Conservation (phyloP, 2,888 invertebrate genomes). For the Parnassius apollo region DNA sequence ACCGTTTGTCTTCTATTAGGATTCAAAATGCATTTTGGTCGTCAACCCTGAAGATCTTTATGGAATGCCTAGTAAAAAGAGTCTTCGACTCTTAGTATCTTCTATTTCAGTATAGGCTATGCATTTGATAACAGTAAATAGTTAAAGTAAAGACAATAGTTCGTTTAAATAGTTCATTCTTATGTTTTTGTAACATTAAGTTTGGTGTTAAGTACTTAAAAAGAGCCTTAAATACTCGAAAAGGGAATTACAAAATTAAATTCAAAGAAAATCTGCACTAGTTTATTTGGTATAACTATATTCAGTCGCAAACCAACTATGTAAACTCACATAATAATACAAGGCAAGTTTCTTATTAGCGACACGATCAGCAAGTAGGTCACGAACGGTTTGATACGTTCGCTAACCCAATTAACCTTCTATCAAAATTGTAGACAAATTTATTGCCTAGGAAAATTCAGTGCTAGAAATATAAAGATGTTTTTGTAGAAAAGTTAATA, state of each 20-base stretch:
- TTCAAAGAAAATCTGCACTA: constrained; percentile 16
- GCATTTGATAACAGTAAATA: too few relatives aligned
- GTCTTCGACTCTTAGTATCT: too few relatives aligned
- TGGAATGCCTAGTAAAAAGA: too few relatives aligned
- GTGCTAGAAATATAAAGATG: not conserved
- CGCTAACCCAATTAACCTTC: constrained; percentile 28
- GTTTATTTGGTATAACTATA: constrained; percentile 21
- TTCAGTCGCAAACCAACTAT: constrained; percentile 27
- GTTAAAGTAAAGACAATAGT: too few relatives aligned
- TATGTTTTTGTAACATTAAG: constrained; percentile 7
- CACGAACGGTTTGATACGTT: constrained; percentile 26
- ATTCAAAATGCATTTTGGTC: too few relatives aligned
- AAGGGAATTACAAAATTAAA: constrained; percentile 16
- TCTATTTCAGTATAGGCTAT: too few relatives aligned
- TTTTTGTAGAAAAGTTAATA: too few relatives aligned
- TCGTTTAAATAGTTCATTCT: too few relatives aligned
- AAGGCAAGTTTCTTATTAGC: constrained; percentile 36
- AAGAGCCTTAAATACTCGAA: not conserved
- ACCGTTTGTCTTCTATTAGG: too few relatives aligned
- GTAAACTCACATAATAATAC: constrained; percentile 35
- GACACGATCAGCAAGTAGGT: constrained; percentile 37
- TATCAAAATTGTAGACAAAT: constrained; percentile 19
- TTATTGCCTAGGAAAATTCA: not conserved
- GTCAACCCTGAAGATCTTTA: too few relatives aligned
- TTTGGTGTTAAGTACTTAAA: not conserved